Base-by-base conservation (phyloP, 1,140 invertebrate species). In the Chionoecetes opilio region DNA sequence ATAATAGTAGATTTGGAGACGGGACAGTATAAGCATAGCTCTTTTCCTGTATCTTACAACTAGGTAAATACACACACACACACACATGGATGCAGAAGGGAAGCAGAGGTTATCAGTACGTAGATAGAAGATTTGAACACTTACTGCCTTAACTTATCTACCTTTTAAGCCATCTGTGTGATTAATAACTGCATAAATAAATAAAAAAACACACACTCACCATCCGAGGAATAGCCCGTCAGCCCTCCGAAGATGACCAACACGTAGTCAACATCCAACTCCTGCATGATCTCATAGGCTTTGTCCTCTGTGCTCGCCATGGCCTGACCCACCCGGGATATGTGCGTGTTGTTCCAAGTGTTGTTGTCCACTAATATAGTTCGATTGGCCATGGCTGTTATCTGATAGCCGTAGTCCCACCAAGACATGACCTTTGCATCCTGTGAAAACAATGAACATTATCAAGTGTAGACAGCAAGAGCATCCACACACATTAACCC, bases 341-440 rank as follows among this genome's bases (percentile, higher is more conserved):
- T 99, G 97, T 99, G 99, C 9, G 99, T 99, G 97, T 99, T 99
- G 97, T 99, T 99, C 99, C 99, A 99, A 11, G 99, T 99, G 97
- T 99, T 99, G 97, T 99, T 99, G 97, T 99, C 99, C n/a, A 99
- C 99, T 96, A 99, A 97, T 96, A 99, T 99, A 5, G 99, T 99
- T 84, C 99, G 98, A 98, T 99, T 99, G 5, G 99, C 99, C 99
- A 99, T 99, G 21, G 99, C 99, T 32, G 99, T 99, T 97, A 99
- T 99, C 97, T 99, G 99, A 97, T 99, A 99, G 8, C 99, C 99
- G 97, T 99, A 99, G 98, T 99, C 99, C 99, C 99, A 99, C 99
- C 99, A 99, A 1, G 99, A 99, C 99, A 99, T 99, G 75, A 99
- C 98, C 97, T 99, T 98, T 3, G 99, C 98, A 94, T 96, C 96